Evolutionary conservation across 2,113 vertebrate species (phyloP), one percentile per base, ranked within the genome.

Genomic region (Mormoops blainvillei): DNA sequence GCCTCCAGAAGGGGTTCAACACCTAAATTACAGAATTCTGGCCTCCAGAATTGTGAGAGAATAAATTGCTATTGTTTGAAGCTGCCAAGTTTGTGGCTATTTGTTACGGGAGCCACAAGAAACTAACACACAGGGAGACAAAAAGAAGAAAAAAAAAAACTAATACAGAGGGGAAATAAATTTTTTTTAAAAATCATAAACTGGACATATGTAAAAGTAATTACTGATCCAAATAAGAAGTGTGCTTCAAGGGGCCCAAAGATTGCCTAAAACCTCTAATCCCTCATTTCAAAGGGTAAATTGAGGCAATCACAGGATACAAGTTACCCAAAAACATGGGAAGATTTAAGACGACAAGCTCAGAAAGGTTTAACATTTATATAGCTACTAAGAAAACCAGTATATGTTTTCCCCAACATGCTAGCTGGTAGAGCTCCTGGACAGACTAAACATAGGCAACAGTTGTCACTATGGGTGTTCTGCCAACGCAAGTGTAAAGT

Each of bases 401-500:
- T 86, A 77, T 86, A 96, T 54, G 67, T 89, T 96, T 88, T 41
- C 89, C 67, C 71, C 76, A 97, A 97, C 82, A 56, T 19, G 71
- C 73, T 89, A 89, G 68, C 76, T 91, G 92, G 94, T 84, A 87
- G 95, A 97, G 92, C 92, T 97, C 95, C 85, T 90, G 92, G 73
- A 87, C 92, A 97, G 95, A 97, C 96, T 97, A 98, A 97, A 97
- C 97, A 97, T 65, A 92, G 96, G 92, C 95, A 97, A 91, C 96
- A 97, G 95, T 96, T 97, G 96, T 97, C 96, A 91, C 61, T 83
- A 96, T 96, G 96, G 97, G 96, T 97, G 92, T 97, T 98, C 97
- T 97, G 96, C 92, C 97, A 98, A 89, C 94, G 91, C 87, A 97
- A 97, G 96, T 97, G 96, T 97, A 96, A 97, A 97, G 97, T 90